Percentiles rank a stretch among this genome's conserved stretches.
These are phyloP conservation scores for Oopsacas minuta DNA, from an alignment of 37 sponge, comb jelly and placozoan genomes.

Conservation along the genomic window DNA sequence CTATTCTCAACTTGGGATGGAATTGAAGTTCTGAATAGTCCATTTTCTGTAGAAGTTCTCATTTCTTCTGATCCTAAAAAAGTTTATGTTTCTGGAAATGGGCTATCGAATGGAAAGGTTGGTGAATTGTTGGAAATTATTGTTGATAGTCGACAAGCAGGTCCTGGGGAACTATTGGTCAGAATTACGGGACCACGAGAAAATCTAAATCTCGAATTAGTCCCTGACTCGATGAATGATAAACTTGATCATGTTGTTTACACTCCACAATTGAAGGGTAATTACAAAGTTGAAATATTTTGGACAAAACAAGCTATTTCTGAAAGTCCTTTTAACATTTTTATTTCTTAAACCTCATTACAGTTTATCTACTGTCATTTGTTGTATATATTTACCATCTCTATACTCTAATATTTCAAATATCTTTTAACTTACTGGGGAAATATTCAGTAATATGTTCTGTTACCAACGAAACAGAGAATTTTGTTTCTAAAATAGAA, in stretches of 20 bases:
- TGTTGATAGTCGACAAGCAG: background rate
- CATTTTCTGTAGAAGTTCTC: conserved; percentile 6
- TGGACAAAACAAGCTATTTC: background rate
- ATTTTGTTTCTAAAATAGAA: too few relatives aligned
- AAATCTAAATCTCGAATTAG: background rate
- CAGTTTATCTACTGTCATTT: background rate
- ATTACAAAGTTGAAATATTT: background rate
- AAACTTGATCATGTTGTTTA: background rate
- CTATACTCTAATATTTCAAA: too few relatives aligned
- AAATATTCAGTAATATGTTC: too few relatives aligned
- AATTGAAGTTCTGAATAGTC: background rate
- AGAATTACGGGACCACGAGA: background rate
- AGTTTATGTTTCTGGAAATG: background rate
- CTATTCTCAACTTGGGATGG: background rate
- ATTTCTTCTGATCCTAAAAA: background rate
- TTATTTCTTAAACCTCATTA: background rate
- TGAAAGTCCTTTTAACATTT: background rate
- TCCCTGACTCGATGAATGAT: background rate
- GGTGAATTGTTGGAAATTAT: background rate
- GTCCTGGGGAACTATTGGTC: background rate
- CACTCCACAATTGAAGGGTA: background rate
- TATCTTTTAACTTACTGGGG: too few relatives aligned
- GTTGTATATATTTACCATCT: conserved; percentile 1
- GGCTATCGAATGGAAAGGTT: background rate
- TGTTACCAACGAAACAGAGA: too few relatives aligned